A percentile compares a stretch with the other conserved stretches of the same genome.
Evolutionary conservation across 2,797 vertebrate genomes (phyloP).

Genomic region (Aphelocoma californica): DNA sequence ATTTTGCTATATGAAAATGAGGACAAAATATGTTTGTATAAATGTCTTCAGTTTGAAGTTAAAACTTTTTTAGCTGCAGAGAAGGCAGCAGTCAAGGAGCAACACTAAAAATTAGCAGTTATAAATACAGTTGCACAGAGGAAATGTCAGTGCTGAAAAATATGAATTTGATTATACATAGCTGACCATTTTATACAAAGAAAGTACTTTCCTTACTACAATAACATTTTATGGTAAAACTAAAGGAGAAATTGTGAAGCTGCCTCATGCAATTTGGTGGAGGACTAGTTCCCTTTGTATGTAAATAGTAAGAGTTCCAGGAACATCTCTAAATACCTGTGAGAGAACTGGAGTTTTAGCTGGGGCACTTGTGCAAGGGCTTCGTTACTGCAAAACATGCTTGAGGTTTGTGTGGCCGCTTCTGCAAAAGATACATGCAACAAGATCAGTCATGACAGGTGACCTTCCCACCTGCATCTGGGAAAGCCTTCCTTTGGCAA

Average conservation of each 20-base stretch:
- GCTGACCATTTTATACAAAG: background rate
- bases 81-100: background rate
- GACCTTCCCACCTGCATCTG: background rate
- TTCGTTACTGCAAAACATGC: background rate
- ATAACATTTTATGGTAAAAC: background rate
- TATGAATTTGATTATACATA: background rate
- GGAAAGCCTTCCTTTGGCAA: background rate
- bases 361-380: background rate
- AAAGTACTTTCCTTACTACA: background rate
- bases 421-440: background rate
- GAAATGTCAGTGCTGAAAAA: background rate
- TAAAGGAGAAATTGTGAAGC: background rate
- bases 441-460: fast-evolving
- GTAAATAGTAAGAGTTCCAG: background rate
- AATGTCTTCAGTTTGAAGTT: background rate
- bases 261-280: background rate
- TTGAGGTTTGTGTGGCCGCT: background rate
- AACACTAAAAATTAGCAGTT: background rate
- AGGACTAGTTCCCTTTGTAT: background rate
- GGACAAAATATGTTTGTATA: background rate
- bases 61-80: background rate
- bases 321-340: background rate
- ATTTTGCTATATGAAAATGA: background rate
- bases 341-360: background rate
- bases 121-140: background rate